Conservation (phyloP, 2,888 invertebrate genomes). For the Pristionchus japonicus region DNA sequence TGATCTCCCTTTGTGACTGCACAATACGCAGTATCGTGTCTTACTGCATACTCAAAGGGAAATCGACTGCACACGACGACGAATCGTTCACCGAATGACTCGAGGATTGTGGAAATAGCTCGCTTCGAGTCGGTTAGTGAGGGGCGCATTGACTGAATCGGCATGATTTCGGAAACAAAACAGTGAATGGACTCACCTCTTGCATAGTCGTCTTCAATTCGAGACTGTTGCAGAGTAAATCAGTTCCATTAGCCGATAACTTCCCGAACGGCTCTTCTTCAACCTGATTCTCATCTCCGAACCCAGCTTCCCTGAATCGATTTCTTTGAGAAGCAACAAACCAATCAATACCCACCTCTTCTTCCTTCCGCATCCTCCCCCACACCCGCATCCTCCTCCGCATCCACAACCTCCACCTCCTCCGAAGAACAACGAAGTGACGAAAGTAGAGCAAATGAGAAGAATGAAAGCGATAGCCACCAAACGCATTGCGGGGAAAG, state of each 20-base stretch:
- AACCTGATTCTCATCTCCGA: background rate
- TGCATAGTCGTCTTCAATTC: constrained; percentile 32
- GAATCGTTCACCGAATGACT: constrained; percentile 45
- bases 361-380: constrained; percentile 46
- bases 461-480: constrained; percentile 3
- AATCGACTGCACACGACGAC: constrained; percentile 32
- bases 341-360: constrained; percentile 41
- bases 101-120: constrained; percentile 4
- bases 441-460: background rate
- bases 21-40: constrained; percentile 41
- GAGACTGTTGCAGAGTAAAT: constrained; percentile 35
- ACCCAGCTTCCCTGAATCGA: constrained; percentile 36
- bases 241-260: constrained; percentile 32
- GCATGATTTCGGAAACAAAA: background rate
- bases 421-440: background rate
- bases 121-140: constrained; percentile 21
- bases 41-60: constrained; percentile 43
- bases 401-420: constrained; percentile 34
- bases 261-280: background rate
- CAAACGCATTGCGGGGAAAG: background rate
- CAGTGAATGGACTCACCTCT: background rate
- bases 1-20: constrained; percentile 10
- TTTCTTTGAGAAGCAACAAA: too few relatives aligned
- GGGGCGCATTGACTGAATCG: constrained; percentile 30
- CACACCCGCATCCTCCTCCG: constrained; percentile 11